Percentiles rank a stretch among this genome's conserved stretches.
phyloP scores from a whole-genome alignment of 2,797 vertebrate species.

The Darevskia mixta region DNA sequence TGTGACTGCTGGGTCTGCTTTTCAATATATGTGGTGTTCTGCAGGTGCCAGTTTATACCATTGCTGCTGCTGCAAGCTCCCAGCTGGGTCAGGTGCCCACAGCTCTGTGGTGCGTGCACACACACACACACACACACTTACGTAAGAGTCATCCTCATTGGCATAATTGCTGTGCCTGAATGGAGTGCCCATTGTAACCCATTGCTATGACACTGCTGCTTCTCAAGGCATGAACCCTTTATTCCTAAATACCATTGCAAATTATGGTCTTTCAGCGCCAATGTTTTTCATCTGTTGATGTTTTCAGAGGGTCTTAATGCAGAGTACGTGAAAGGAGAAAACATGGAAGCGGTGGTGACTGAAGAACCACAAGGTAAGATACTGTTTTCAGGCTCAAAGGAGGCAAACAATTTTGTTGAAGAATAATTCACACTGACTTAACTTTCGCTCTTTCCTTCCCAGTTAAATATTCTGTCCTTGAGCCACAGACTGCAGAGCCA shows the following conservation, averaged over 20 bases:
- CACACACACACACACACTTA: neutral
- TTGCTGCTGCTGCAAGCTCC: no score
- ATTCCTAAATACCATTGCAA: constrained; percentile 7
- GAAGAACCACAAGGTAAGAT: constrained; percentile 92
- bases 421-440: rapidly evolving
- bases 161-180: neutral
- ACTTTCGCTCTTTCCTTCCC: constrained; percentile 31
- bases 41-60: no score
- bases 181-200: neutral
- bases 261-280: constrained; percentile 8
- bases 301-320: constrained; percentile 90
- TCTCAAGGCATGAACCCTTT: neutral
- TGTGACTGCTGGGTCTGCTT: no score
- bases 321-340: constrained; percentile 90
- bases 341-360: constrained; percentile 89
- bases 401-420: neutral
- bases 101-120: no score
- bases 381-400: neutral
- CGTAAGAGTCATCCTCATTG: neutral
- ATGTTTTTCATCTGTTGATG: neutral
- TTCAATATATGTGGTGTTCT: no score
- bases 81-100: no score
- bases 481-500: constrained; percentile 83
- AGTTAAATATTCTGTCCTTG: constrained; percentile 89
- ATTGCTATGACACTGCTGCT: constrained; percentile 11